A percentile compares a stretch with the other conserved stretches of the same genome.
Evolutionary conservation across 2,888 invertebrate species (phyloP).

Genomic region (Griposia aprilina): DNA sequence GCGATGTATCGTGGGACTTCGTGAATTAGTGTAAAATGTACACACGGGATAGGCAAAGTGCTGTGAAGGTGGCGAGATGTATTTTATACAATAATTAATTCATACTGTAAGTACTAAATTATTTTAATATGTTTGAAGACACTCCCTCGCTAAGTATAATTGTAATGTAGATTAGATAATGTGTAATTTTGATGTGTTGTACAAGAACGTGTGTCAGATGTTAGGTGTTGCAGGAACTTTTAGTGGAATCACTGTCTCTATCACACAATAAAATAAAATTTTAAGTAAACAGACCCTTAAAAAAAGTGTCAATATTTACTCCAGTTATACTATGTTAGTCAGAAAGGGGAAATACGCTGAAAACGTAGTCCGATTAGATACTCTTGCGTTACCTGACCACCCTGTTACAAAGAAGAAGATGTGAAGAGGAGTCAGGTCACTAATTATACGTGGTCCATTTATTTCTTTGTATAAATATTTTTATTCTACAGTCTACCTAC

Average conservation of each 20-base stretch:
- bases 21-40: conserved; percentile 74
- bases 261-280: conserved; percentile 11
- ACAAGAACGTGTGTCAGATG: conserved; percentile 79
- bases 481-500: background rate
- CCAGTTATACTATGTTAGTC: background rate
- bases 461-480: background rate
- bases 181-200: conserved; percentile 83
- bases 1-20: conserved; percentile 50
- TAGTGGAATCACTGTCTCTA: conserved; percentile 71
- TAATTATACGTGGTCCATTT: background rate
- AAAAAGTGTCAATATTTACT: conserved; percentile 19
- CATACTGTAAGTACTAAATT: conserved; percentile 89
- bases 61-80: conserved; percentile 86
- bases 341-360: background rate
- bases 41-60: conserved; percentile 79
- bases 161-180: conserved; percentile 80
- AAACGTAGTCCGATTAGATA: background rate
- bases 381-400: no score
- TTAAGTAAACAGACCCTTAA: background rate
- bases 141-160: conserved; percentile 85
- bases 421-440: no score
- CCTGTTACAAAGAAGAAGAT: no score
- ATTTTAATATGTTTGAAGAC: conserved; percentile 88
- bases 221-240: conserved; percentile 78
- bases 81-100: conserved; percentile 84